Evolutionary conservation across 2,797 vertebrate genomes (phyloP).

Genomic region (Tragopan temminckii): DNA sequence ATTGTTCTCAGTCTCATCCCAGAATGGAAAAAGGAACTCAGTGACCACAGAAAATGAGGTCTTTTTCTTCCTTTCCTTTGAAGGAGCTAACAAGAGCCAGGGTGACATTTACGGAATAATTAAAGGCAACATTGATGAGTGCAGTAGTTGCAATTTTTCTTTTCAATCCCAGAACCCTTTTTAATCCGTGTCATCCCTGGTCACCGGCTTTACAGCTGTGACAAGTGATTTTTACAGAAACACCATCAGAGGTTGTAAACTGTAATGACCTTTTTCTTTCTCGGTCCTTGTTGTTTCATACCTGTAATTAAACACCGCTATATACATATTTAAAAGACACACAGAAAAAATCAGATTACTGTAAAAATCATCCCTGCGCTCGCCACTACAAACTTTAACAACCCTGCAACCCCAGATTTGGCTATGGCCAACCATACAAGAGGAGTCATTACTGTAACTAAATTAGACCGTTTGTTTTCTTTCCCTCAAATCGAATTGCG

Average conservation of each 20-base stretch:
- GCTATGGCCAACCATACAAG: constrained; percentile 77
- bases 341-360: constrained; percentile 71
- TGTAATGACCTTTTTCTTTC: constrained; percentile 63
- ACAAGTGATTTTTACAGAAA: constrained; percentile 71
- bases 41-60: not conserved
- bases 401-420: constrained; percentile 57
- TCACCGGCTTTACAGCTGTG: constrained; percentile 70
- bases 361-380: constrained; percentile 75
- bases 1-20: not conserved
- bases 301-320: constrained; percentile 61
- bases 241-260: constrained; percentile 72
- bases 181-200: constrained; percentile 67
- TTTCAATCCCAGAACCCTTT: constrained; percentile 26
- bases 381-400: constrained; percentile 55
- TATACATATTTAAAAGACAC: constrained; percentile 29
- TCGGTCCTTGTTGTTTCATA: constrained; percentile 24
- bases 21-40: not conserved
- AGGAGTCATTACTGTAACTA: constrained; percentile 87
- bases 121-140: constrained; percentile 59
- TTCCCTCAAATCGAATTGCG: constrained; percentile 86
- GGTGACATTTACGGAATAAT: constrained; percentile 68
- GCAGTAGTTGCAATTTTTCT: not conserved
- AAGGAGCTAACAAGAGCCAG: constrained; percentile 45
- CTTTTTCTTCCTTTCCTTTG: not conserved
- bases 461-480: constrained; percentile 87